Evolutionary conservation across 2,113 vertebrate genomes (phyloP).

Genomic region (Platichthys stellatus): DNA sequence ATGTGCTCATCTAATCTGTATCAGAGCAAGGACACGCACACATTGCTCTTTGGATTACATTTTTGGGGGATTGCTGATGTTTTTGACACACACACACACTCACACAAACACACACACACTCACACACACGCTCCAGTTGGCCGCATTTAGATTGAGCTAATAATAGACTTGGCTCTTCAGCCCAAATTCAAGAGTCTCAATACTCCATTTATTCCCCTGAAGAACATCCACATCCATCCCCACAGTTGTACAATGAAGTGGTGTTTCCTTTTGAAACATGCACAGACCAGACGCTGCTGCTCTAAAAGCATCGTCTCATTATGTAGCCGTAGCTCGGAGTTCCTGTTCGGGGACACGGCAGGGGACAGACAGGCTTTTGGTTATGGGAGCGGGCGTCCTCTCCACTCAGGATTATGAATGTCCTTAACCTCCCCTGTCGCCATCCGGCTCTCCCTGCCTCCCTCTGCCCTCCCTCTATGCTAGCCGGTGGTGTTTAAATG

Average conservation of each 20-base stretch:
- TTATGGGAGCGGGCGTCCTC: conserved; percentile 38
- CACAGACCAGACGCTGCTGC: conserved; percentile 3
- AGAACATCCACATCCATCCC: conserved; percentile 16
- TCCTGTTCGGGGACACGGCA: conserved; percentile 14
- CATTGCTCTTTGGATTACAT: conserved; percentile 46
- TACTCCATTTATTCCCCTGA: conserved; percentile 33
- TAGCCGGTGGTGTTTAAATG: conserved; percentile 64
- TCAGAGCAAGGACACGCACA: conserved; percentile 31
- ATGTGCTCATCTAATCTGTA: conserved; percentile 40
- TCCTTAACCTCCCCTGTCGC: conserved; percentile 53
- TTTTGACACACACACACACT: background rate
- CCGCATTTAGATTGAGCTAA: conserved; percentile 54
- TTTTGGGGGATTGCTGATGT: conserved; percentile 25
- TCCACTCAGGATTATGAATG: conserved; percentile 63
- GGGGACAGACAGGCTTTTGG: conserved; percentile 39
- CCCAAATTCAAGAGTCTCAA: conserved; percentile 43
- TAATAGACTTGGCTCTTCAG: conserved; percentile 59
- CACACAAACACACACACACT: background rate
- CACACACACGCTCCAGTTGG: conserved; percentile 56
- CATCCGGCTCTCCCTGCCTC: conserved; percentile 37
- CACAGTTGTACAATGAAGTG: conserved; percentile 25
- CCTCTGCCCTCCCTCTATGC: conserved; percentile 25
- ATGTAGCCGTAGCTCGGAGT: conserved; percentile 8
- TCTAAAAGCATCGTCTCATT: conserved; percentile 16
- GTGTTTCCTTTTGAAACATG: conserved; percentile 3